Conservation (phyloP, 1,140 invertebrate species). For the Semibalanus balanoides region DNA sequence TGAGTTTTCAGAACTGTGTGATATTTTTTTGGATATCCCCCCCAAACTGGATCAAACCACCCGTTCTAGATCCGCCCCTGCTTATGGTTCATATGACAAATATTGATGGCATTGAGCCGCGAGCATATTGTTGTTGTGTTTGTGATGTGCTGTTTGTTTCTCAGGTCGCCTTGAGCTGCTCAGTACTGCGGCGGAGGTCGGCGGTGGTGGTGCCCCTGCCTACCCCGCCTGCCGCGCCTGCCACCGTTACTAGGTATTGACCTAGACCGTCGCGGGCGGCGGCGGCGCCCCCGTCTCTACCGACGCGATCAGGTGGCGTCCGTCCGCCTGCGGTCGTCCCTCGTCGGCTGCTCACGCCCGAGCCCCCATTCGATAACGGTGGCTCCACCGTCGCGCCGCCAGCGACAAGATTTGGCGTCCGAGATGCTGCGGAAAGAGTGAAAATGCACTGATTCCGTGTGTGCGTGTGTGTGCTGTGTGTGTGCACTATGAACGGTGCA, state of each 20-base stretch:
- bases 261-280: not conserved
- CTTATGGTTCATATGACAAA: too few relatives aligned
- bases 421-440: not conserved
- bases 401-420: not conserved
- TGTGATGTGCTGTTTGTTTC: too few relatives aligned
- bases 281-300: not conserved
- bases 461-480: not conserved
- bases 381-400: not conserved
- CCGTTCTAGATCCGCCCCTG: too few relatives aligned
- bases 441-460: not conserved
- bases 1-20: too few relatives aligned
- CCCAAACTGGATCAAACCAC: too few relatives aligned
- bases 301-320: not conserved
- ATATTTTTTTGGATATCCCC: too few relatives aligned
- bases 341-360: not conserved
- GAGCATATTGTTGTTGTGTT: too few relatives aligned
- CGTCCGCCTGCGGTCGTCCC: not conserved
- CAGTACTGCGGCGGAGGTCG: too few relatives aligned
- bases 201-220: too few relatives aligned
- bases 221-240: too few relatives aligned
- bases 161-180: too few relatives aligned
- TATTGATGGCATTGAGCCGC: too few relatives aligned
- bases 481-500: not conserved
- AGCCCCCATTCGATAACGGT: constrained; percentile 1
- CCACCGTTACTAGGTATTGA: not conserved